Base-by-base conservation (phyloP, 2,797 vertebrate species). In the Margarornis squamiger region DNA sequence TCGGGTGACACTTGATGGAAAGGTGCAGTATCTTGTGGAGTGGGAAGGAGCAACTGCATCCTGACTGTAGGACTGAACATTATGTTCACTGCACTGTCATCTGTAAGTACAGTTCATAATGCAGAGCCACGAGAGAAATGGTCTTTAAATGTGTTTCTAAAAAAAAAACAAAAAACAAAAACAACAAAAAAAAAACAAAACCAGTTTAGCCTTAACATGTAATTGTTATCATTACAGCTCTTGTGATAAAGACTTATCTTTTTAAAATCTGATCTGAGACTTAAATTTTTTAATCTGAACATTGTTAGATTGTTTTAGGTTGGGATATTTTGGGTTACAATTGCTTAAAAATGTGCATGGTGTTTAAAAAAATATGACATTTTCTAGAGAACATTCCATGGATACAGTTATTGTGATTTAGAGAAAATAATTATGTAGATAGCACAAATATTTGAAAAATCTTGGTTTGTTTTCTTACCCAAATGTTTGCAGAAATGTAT, bases 11-110 rank as follows among this genome's bases (percentile, higher is more conserved):
- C 98, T 99, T 52, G 99, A 99, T 32, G 99, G 99, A 76, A 99
- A 99, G 98, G 99, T 99, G 97, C 99, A 99, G 99, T 99, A 99
- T 96, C 98, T 99, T 96, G 99, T 99, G 97, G 99, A 99, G 95
- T 99, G 99, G 99, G 99, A 99, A 97, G 99, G 99, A 93, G 99
- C 99, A 88, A 99, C 99, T 90, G 99, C 99, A 62, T 99, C 99
- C 80, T 99, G 99, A 98, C 98, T 97, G 88, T 97, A 97, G 97
- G 97, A 97, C 97, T 97, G 97, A 97, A 98, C 96, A 95, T 97
- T 97, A 95, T 97, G 96, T 97, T 96, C 97, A 97, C 97, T 98
- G 97, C 97, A 98, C 97, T 98, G 97, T 93, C 95, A 65, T 96
- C 96, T 97, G 94, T 98, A 97, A 97, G 97, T 97, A 97, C 96